Evolutionary conservation across 2,113 vertebrate genomes (phyloP).

Genomic region (Pipra filicauda): DNA sequence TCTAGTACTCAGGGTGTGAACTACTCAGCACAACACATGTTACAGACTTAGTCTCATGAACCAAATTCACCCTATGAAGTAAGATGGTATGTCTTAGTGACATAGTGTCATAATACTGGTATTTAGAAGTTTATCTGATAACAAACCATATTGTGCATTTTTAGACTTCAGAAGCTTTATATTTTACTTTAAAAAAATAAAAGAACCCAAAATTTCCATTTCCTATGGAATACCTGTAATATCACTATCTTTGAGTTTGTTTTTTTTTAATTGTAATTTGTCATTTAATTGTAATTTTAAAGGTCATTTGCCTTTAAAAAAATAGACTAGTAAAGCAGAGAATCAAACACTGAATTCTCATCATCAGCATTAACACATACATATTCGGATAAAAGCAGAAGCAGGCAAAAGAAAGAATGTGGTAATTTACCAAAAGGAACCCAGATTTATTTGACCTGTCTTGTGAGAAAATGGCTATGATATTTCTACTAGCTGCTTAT

Average conservation of each 20-base stretch:
- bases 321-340: neutral
- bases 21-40: neutral
- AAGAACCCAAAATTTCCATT: neutral
- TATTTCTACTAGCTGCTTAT: slow-evolving; percentile 49
- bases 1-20: neutral
- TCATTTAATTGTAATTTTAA: neutral
- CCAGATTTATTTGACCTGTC: slow-evolving; percentile 48
- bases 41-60: slow-evolving; percentile 13
- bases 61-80: neutral
- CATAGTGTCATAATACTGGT: neutral
- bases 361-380: neutral
- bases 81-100: neutral
- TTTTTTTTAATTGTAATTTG: neutral
- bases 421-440: slow-evolving; percentile 36
- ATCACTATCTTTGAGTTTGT: neutral
- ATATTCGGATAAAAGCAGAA: neutral
- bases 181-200: neutral
- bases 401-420: neutral
- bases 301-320: neutral
- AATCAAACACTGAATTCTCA: slow-evolving; percentile 2
- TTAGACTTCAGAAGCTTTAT: slow-evolving; percentile 1
- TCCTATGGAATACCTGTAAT: neutral
- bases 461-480: slow-evolving; percentile 32
- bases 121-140: neutral
- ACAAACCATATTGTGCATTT: neutral